phyloP scores from a whole-genome alignment of 2,797 vertebrate genomes.

The Falco columbarius region DNA sequence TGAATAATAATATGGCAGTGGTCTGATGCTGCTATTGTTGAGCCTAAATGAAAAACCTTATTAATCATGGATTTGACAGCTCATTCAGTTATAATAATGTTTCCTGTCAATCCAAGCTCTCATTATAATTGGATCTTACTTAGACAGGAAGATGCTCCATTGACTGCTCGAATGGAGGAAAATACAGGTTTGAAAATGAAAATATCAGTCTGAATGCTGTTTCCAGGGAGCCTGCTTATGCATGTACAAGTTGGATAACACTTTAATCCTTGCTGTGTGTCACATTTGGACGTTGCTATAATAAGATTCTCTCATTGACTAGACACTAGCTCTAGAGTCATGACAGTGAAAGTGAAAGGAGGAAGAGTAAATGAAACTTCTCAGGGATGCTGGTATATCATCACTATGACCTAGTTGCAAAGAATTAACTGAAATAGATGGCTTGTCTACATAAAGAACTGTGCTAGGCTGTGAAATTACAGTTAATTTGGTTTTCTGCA shows the following conservation, averaged over 20 bases:
- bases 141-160: constrained; percentile 69
- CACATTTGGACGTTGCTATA: constrained; percentile 29
- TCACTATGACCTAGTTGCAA: neutral
- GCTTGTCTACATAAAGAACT: neutral
- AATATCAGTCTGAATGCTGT: constrained; percentile 61
- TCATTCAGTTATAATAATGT: constrained; percentile 69
- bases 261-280: constrained; percentile 52
- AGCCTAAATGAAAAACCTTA: constrained; percentile 69
- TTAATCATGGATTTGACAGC: constrained; percentile 78
- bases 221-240: constrained; percentile 42
- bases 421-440: neutral
- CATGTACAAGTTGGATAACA: constrained; percentile 43
- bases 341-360: constrained; percentile 17
- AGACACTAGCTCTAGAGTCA: constrained; percentile 1
- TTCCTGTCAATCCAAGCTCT: constrained; percentile 63
- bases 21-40: constrained; percentile 67
- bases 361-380: constrained; percentile 24
- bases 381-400: neutral
- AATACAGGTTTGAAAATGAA: constrained; percentile 69
- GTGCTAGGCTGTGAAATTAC: neutral
- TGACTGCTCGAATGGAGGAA: constrained; percentile 71
- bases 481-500: neutral
- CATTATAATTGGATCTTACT: constrained; percentile 74
- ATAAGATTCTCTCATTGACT: constrained; percentile 40
- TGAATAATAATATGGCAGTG: constrained; percentile 58